A percentile compares a stretch with the other conserved stretches of the same genome.
These are phyloP conservation scores for Typhlichthys eigenmanni DNA, from an alignment of 2,797 vertebrate species.

Conservation along the genomic window DNA sequence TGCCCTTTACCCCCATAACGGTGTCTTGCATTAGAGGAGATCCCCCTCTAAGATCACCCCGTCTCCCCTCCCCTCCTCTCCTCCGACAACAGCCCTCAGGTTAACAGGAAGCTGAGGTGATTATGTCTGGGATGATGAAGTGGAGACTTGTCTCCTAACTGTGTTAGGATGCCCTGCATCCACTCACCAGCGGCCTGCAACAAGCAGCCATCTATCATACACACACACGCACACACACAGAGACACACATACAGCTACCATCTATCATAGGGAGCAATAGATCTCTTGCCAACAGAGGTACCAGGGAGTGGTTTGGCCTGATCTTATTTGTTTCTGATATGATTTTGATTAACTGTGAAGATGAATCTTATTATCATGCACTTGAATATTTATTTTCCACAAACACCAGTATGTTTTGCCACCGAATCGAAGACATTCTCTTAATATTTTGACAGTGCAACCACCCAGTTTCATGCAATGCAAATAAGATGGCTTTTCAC, in stretches of 20 bases:
- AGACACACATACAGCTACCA: constrained; percentile 45
- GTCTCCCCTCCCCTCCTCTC: constrained; percentile 18
- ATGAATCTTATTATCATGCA: constrained; percentile 71
- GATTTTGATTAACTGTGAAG: constrained; percentile 73
- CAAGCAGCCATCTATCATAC: constrained; percentile 75
- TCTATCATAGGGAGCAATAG: constrained; percentile 75
- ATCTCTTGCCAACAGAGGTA: constrained; percentile 61
- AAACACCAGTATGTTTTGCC: constrained; percentile 47
- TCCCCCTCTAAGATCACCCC: constrained; percentile 25
- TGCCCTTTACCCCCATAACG: constrained; percentile 22
- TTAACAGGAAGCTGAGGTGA: constrained; percentile 79
- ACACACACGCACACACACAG: constrained; percentile 45
- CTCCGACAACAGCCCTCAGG: constrained; percentile 58
- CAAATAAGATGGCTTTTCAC: constrained; percentile 39
- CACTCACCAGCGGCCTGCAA: constrained; percentile 75
- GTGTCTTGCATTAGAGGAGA: constrained; percentile 32
- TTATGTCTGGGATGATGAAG: constrained; percentile 85
- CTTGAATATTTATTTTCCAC: constrained; percentile 62
- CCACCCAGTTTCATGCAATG: constrained; percentile 56
- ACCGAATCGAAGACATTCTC: constrained; percentile 41
- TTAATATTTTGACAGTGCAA: constrained; percentile 59
- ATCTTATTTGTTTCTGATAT: constrained; percentile 71
- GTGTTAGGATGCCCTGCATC: constrained; percentile 76
- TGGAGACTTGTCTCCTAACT: constrained; percentile 73
- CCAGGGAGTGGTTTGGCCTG: constrained; percentile 50